These are phyloP conservation scores for Malthinus flaveolus DNA, from an alignment of 2,888 invertebrate species.

Conservation along the genomic window DNA sequence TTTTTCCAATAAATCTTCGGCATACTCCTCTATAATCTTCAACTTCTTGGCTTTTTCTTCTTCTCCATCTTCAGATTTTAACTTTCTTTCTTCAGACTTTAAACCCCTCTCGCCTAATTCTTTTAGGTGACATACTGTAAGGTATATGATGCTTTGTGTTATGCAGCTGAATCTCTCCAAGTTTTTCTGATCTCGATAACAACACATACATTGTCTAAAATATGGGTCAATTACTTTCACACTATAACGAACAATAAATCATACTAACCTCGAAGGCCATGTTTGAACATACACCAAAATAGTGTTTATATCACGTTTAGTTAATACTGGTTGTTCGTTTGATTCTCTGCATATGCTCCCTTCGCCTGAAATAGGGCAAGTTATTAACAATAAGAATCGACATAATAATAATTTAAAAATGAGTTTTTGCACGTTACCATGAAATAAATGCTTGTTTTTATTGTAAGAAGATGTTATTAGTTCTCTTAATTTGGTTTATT, in stretches of 20 bases:
- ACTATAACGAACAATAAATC: not conserved
- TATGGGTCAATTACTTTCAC: not conserved
- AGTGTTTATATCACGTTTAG: conserved; percentile 79
- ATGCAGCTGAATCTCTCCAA: conserved; percentile 88
- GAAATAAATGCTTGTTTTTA: not conserved
- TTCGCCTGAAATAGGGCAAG: conserved; percentile 66
- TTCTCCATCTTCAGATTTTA: conserved; percentile 41
- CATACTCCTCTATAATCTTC: conserved; percentile 47
- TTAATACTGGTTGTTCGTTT: conserved; percentile 73
- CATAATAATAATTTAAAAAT: not conserved
- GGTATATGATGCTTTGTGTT: conserved; percentile 83
- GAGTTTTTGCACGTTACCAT: not conserved
- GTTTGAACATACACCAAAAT: conserved; percentile 84
- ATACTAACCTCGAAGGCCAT: conserved; percentile 84
- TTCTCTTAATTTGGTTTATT: too few relatives aligned
- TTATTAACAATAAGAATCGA: not conserved
- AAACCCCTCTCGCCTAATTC: conserved; percentile 57
- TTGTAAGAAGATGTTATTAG: too few relatives aligned
- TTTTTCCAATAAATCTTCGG: conserved; percentile 71
- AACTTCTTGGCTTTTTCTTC: conserved; percentile 48
- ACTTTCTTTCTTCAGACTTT: conserved; percentile 43
- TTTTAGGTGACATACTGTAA: conserved; percentile 82
- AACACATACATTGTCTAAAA: conserved; percentile 91
- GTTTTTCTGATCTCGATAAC: conserved; percentile 90
- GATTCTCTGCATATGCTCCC: conserved; percentile 76